Evolutionary conservation across 2,797 vertebrate species (phyloP).

Genomic region (Ambastaia sidthimunki): DNA sequence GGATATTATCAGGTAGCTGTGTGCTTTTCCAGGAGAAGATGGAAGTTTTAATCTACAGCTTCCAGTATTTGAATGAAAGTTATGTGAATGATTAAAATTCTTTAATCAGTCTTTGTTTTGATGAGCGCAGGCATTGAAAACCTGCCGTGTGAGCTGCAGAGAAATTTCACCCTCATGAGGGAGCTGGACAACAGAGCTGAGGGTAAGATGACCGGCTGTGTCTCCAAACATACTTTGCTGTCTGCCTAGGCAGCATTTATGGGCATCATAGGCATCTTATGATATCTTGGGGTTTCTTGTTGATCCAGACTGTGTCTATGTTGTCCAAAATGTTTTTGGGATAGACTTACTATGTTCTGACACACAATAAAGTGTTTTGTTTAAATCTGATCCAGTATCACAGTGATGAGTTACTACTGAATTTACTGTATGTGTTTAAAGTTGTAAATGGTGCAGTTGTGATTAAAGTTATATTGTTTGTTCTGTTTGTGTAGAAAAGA

Average conservation of each 20-base stretch:
- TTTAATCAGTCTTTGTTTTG: background rate
- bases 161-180: constrained; percentile 95
- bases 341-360: background rate
- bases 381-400: no score
- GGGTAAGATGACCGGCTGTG: constrained; percentile 69
- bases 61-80: background rate
- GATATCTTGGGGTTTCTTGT: no score
- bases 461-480: no score
- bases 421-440: background rate
- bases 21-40: background rate
- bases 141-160: constrained; percentile 91
- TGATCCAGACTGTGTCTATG: no score
- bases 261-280: background rate
- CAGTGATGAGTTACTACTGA: background rate
- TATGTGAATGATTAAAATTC: background rate
- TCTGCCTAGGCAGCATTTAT: background rate
- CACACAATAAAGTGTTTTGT: background rate
- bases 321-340: background rate
- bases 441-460: background rate
- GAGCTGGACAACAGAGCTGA: constrained; percentile 93
- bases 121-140: constrained; percentile 88
- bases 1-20: background rate
- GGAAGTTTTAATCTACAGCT: background rate
- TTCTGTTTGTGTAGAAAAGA: constrained; percentile 84
- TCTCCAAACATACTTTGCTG: background rate